Evolutionary conservation across 2,797 vertebrate species (phyloP).

Genomic region (Anolis apletophallus): DNA sequence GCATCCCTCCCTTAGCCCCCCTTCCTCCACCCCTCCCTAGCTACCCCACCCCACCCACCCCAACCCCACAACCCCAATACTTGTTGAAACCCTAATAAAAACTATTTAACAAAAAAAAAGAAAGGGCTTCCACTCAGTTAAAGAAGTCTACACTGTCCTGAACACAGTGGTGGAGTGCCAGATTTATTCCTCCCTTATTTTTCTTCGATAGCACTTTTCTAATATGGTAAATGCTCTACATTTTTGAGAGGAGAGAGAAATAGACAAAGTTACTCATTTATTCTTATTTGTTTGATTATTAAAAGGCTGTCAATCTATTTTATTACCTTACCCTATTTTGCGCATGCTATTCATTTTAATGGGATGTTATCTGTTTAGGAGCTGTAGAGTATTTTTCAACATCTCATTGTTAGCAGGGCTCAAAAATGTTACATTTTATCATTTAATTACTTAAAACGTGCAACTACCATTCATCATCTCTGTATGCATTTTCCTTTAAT

Average conservation of each 20-base stretch:
- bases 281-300: constrained; percentile 50
- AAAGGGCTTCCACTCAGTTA: neutral
- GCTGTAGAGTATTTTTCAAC: constrained; percentile 4
- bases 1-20: no score
- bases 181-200: constrained; percentile 1
- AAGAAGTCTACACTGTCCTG: neutral
- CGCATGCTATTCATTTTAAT: constrained; percentile 36
- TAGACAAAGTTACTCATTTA: constrained; percentile 51
- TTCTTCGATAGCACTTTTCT: neutral
- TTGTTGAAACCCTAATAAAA: no score
- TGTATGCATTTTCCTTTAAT: constrained; percentile 59
- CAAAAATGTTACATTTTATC: constrained; percentile 49
- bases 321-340: constrained; percentile 41
- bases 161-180: neutral
- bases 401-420: constrained; percentile 45
- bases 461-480: constrained; percentile 61
- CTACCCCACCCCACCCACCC: no score
- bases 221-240: constrained; percentile 20
- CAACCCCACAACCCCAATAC: no score
- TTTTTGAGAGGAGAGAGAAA: constrained; percentile 28
- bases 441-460: constrained; percentile 71
- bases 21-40: no score
- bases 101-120: no score
- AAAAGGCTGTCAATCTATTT: constrained; percentile 43
- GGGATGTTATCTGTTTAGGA: constrained; percentile 44